Base-by-base conservation (phyloP, 1,140 invertebrate species). In the Drosophila jambulina region DNA sequence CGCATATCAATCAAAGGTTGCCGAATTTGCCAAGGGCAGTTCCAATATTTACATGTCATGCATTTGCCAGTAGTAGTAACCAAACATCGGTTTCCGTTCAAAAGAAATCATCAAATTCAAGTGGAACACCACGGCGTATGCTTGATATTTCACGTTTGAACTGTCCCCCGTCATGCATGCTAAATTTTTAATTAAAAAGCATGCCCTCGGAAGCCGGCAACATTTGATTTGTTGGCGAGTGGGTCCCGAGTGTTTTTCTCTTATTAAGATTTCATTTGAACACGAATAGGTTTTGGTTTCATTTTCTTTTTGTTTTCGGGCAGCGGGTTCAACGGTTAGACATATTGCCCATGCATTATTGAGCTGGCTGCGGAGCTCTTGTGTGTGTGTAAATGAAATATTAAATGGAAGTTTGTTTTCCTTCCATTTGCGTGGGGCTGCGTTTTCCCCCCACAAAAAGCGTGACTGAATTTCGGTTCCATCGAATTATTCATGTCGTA, bases 1-100 rank as follows among this genome's bases (percentile, higher is more conserved):
- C 57, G 60, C 62, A 65, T 78, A 88, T 86, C 84, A 88, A 86
- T 88, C 84, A 83, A 71, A 68, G 63, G 40, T 63, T 83, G 25
- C 75, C 36, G 25, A 86, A 67, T 69, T 79, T 76, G 36, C 60
- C 65, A 59, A 77, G 67, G 57, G 78, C 67, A 67, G 46, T 70
- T 74, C 67, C 51, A 88, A 88, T 86, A 83, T 86, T 77, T 80
- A 69, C 70, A 53, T 43, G 42, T 67, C 63, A 76, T 77, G 71
- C 84, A 69, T 46, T 56, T 25, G 53, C 53, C 9, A 19, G 40
- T 9, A 5, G 13, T 36, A 10, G 51, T n/a, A 48, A n/a, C 42
- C 48, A 82, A 75, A 82, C 72, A 71, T 56, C 51, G 57, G 48
- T 71, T 70, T 62, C 46, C 40, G 36, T 61, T 36, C 54, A 59